Base-by-base conservation (phyloP, 2,113 vertebrate species). In the Cryptotis parvus region DNA sequence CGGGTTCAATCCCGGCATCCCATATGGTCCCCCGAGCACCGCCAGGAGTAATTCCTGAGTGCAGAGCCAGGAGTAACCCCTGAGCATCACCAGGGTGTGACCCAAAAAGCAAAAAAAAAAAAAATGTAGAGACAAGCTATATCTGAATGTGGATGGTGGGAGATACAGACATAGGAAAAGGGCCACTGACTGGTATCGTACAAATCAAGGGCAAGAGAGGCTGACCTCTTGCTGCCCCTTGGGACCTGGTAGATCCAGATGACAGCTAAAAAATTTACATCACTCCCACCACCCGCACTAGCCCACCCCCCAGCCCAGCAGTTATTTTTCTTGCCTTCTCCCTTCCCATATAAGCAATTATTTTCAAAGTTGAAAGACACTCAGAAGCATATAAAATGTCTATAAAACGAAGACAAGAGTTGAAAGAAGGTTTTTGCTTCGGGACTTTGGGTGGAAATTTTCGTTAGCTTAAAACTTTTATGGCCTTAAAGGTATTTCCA, bases 321-420 rank as follows among this genome's bases (percentile, higher is more conserved):
- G 31, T 63, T 91, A 22, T 58, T 58, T 65, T 18, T 63, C 45
- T 41, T 37, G 16, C 37, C n/a, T 65, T 35, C 22, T 14, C 63
- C 11, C n/a, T 39, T 84, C 43, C 68, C 0, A 0, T 1, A 5
- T 0, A 1, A 65, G 58, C 41, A 58, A 29, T 80, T 16, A 16
- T 77, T 83, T 92, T 81, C 26, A 78, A 94, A 76, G 74, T 27
- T 65, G 55, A 87, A 94, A 92, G 66, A 55, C 55, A 24, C 11
- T 8, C 26, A 24, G 26, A 58, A 33, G n/a, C 24, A 9, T 65
- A 12, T 87, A 69, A 65, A 87, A 86, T 33, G 69, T 75, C 90
- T 77, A 10, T 65, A 14, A 80, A 84, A 37, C 1, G 35, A 86
- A 33, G 75, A 69, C 3, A 27, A 16, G n/a, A 22, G 3, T 31